Evolutionary conservation across 2,113 vertebrate species (phyloP), one percentile per base, ranked within the genome.

Genomic region (Chlorodrepanis virens): DNA sequence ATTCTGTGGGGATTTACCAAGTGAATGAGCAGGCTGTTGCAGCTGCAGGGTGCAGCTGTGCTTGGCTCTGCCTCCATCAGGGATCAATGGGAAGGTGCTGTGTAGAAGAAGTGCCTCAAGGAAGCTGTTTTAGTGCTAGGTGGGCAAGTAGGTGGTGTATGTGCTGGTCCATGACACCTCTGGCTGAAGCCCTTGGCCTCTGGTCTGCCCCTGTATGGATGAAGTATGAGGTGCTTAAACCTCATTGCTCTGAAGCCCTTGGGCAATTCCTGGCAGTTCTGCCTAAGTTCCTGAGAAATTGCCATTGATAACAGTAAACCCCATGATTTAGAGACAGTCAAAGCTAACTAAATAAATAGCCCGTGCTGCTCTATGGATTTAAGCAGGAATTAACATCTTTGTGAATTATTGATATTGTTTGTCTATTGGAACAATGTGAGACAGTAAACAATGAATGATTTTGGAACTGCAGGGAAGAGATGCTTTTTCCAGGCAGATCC

Each of bases 401-500:
- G 21, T 90, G 78, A 85, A 91, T 82, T 93, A 93, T 88, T 94
- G 42, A 65, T 79, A 4, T 42, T 93, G 50, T 88, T 94, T 93
- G 69, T 31, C 45, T 72, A 20, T 61, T 71, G 49, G 69, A 95
- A 65, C 22, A 84, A 60, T 28, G n/a, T 1, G 13, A 61, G 59
- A n/a, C 45, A 47, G 35, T 79, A 77, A 96, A 80, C 75, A 83
- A 11, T 4, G 49, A 80, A 37, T 65, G 14, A 42, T 31, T 90
- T 83, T 83, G 88, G 45, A 91, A 57, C 42, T 86, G 42, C 50
- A n/a, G 65, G 68, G 75, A 95, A 90, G 44, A 91, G 91, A 82
- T 7, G 6, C 14, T 19, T 50, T 80, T 95, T 87, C 53, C 47
- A 45, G 82, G 45, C 29, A 87, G 68, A 37, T 20, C 12, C 21